A percentile compares a stretch with the other conserved stretches of the same genome.
phyloP scores from a whole-genome alignment of 2,888 invertebrate species.

The Ormyrus thymus region DNA sequence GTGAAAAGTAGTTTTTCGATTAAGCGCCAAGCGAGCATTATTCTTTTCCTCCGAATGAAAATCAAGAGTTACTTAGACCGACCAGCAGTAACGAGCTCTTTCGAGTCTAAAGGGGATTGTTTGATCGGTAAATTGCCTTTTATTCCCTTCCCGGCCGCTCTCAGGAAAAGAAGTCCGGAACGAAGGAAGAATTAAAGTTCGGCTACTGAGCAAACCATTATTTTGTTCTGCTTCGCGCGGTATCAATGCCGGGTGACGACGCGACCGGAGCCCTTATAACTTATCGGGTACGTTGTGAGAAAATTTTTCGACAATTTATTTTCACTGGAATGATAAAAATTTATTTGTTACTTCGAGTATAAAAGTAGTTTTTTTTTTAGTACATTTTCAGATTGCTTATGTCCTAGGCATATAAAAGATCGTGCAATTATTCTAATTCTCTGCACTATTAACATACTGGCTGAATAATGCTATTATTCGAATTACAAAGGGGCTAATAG shows the following conservation, averaged over 20 bases:
- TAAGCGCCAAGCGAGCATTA: constrained; percentile 5
- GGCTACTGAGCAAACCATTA: too few relatives aligned
- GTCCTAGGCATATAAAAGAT: constrained; percentile 23
- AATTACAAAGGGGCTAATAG: too few relatives aligned
- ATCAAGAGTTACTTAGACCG: constrained; percentile 15
- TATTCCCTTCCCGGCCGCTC: constrained; percentile 16
- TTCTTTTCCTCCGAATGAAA: constrained; percentile 34
- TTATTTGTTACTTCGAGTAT: constrained; percentile 38
- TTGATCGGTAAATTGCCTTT: constrained; percentile 48
- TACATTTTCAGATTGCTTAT: neutral
- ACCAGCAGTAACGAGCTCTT: constrained; percentile 24
- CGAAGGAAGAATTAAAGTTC: constrained; percentile 19
- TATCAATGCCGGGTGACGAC: too few relatives aligned
- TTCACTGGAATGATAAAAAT: constrained; percentile 18
- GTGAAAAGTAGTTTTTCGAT: constrained; percentile 54
- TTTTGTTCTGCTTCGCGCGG: too few relatives aligned
- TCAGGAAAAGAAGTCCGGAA: neutral
- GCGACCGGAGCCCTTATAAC: too few relatives aligned
- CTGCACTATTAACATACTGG: too few relatives aligned
- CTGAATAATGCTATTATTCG: too few relatives aligned
- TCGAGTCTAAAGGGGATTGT: constrained; percentile 19
- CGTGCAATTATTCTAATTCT: too few relatives aligned
- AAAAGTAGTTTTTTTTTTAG: constrained; percentile 28
- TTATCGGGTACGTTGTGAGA: too few relatives aligned
- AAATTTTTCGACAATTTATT: too few relatives aligned